A percentile compares a stretch with the other conserved stretches of the same genome.
phyloP scores from a whole-genome alignment of 37 sponge, comb jelly and placozoan genomes.

The Chondrosia reniformis region DNA sequence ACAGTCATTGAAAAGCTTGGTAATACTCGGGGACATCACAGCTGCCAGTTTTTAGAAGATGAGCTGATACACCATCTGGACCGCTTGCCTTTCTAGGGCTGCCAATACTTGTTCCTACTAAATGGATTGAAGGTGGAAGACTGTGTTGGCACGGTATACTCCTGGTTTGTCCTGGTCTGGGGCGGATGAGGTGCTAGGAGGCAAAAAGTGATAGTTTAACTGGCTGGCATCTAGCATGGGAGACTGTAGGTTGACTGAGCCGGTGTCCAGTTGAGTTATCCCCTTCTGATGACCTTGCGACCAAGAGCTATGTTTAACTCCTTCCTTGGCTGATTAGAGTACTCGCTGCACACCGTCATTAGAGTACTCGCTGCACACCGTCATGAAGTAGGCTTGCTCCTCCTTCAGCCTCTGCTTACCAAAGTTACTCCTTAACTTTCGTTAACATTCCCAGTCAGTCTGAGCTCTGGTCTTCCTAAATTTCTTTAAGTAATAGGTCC shows the following conservation, averaged over 20 bases:
- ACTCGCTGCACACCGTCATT: neutral
- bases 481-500: neutral
- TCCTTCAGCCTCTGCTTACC: neutral
- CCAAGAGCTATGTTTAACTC: neutral
- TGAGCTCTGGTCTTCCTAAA: neutral
- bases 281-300: neutral
- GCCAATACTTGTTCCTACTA: neutral
- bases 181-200: neutral
- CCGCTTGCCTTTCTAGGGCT: neutral
- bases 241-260: neutral
- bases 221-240: neutral
- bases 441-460: neutral
- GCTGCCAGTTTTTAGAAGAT: constrained; percentile 1
- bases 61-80: neutral
- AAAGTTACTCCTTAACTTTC: neutral
- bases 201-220: neutral
- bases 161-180: neutral
- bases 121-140: neutral
- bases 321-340: neutral
- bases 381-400: neutral
- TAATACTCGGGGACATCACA: neutral
- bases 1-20: constrained; percentile 3
- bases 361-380: too few relatives aligned
- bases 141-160: neutral
- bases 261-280: neutral